Conservation (phyloP, 1,140 invertebrate species). For the Lucilia sericata region DNA sequence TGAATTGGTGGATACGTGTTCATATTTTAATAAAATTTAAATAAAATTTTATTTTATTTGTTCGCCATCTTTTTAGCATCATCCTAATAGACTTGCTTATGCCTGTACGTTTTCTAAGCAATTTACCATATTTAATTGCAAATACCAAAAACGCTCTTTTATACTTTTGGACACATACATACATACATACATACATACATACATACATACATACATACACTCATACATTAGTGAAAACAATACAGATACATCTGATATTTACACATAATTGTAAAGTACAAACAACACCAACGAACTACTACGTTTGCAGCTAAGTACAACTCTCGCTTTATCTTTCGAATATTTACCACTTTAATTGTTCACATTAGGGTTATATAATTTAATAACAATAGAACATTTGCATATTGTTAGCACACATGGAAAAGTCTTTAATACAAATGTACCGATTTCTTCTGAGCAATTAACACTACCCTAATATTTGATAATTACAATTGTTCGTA, state of each 20-base stretch:
- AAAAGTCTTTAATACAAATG: too few species aligned
- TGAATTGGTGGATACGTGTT: too few species aligned
- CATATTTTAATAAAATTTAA: too few species aligned
- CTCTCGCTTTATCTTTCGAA: neutral
- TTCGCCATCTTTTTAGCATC: too few species aligned
- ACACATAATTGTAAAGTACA: neutral
- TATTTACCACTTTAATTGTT: neutral
- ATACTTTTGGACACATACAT: neutral
- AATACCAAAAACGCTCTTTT: neutral
- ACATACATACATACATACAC: too few species aligned
- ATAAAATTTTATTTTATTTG: too few species aligned
- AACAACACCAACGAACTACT: neutral
- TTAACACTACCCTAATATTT: neutral
- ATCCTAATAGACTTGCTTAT: neutral
- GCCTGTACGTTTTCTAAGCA: constrained; percentile 1
- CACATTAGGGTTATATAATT: neutral
- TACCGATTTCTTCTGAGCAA: neutral
- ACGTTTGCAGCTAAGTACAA: neutral
- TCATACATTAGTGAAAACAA: too few species aligned
- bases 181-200: neutral
- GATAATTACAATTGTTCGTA: neutral
- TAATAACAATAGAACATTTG: neutral
- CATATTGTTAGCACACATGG: too few species aligned
- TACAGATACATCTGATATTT: constrained; percentile 2
- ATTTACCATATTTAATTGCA: constrained; percentile 27